Evolutionary conservation across 2,113 vertebrate genomes (phyloP), one percentile per base, ranked within the genome.

Genomic region (Numida meleagris): DNA sequence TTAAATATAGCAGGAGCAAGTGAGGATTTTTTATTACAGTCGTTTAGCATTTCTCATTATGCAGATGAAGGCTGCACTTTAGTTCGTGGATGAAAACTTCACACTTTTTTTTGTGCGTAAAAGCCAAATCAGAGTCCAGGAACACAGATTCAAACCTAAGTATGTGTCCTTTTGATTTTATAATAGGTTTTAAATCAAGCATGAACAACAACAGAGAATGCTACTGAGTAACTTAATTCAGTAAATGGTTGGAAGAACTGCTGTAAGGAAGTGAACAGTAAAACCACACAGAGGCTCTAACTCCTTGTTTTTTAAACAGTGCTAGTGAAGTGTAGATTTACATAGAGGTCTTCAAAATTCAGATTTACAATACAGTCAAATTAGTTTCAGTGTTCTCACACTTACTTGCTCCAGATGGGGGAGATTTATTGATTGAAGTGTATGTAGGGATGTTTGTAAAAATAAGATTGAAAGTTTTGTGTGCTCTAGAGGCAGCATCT

Each of bases 211-310:
- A 63, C 61, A 67, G 42, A 89, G 70, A 88, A 66, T 45, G 51
- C 71, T 88, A 79, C 59, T 79, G 42, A 95, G 57, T 70, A 89
- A 73, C 53, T 84, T 77, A 70, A 61, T 79, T 67, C 62, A 82
- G 67, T 55, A 75, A 90, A 40, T 43, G 72, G 45, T 46, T 88
- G 34, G 40, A 34, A 68, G 80, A 91, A 68, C 5, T 1, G 1
- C 82, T 83, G 79, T 36, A 79, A 57, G 20, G 48, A 78, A 93
- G 59, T 40, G 63, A 73, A 25, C 80, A 79, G 18, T 65, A 19
- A 71, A 76, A 38, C 45, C 55, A 46, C 38, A 29, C 11, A 27
- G 65, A 68, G 74, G 53, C 34, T 58, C 12, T 82, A 71, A 24
- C 25, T 86, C 38, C 12, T 71, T 1, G 0, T 38, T 51, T 89